Evolutionary conservation across 2,113 vertebrate species (phyloP).

Genomic region (Grammomys dolichurus): DNA sequence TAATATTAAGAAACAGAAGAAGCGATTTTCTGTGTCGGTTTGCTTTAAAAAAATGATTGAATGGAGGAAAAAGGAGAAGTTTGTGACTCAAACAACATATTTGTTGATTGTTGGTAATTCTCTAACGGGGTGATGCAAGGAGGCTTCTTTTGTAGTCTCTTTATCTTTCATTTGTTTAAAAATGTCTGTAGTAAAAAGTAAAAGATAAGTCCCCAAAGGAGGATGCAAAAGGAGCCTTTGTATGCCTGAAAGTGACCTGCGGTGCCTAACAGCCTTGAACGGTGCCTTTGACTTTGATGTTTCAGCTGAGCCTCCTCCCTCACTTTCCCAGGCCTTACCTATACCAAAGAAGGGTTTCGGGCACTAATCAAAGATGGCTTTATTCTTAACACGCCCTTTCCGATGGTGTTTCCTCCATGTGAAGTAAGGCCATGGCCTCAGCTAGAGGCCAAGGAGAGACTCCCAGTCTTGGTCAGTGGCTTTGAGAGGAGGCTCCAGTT

Average conservation of each 20-base stretch:
- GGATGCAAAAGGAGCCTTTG: background rate
- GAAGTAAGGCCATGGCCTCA: background rate
- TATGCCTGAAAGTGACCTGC: background rate
- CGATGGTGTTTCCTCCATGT: background rate
- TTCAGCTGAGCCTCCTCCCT: background rate
- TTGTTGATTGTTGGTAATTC: background rate
- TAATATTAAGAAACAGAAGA: conserved; percentile 11
- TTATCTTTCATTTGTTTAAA: conserved; percentile 17
- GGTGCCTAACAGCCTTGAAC: background rate
- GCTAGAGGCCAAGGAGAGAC: too few relatives aligned
- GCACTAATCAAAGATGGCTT: background rate
- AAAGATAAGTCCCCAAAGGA: background rate
- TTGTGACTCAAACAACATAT: background rate
- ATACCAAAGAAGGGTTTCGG: background rate
- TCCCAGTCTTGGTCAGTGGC: background rate
- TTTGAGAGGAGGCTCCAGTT: background rate
- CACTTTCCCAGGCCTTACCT: background rate
- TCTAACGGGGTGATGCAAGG: background rate
- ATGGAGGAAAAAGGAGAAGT: background rate
- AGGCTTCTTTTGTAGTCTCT: background rate
- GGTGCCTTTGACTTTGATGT: background rate
- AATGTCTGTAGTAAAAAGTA: background rate
- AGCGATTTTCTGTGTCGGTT: background rate
- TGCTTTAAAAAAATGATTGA: conserved; percentile 6
- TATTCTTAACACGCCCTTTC: conserved; percentile 27